Evolutionary conservation across 2,113 vertebrate genomes (phyloP), one percentile per base, ranked within the genome.

Genomic region (Lutjanus erythropterus): DNA sequence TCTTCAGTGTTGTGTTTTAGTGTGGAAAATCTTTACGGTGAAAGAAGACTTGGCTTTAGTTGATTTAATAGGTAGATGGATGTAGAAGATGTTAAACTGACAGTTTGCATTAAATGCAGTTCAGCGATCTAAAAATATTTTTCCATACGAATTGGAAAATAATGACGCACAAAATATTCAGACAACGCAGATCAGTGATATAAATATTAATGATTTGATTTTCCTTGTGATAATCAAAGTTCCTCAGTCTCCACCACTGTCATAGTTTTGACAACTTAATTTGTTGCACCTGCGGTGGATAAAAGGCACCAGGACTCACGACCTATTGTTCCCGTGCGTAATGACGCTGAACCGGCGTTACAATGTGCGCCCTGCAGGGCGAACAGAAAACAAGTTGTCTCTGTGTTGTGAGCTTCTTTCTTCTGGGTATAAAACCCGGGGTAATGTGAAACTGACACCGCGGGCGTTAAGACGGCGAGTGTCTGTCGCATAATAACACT

Each of bases 361-460:
- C 81, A 66, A 72, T 67, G 73, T 66, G 88, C 61, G 81, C 52
- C 75, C 53, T 42, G n/a, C n/a, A n/a, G 50, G 44, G 60, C 44
- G 49, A 81, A 80, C 75, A 55, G 76, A 73, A 71, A 86, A 89
- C 89, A 89, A 88, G 75, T 11, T 27, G 64, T 75, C 68, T 83
- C 29, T 81, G 41, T 83, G 39, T 58, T 53, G 1, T 25, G 61
- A 15, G n/a, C 33, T 46, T 71, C 68, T 82, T 65, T 61, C 68
- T 81, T 27, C 23, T 27, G 12, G 67, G 33, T 53, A 58, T 12
- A 47, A 27, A 5, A 29, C 37, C 21, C 62, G 16, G 39, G 29
- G 92, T 78, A 93, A 92, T 56, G 50, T 80, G 89, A 94, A 80
- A 81, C 85, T 75, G 31, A 41, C 65, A 75, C 83, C 39, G 33